phyloP scores from a whole-genome alignment of 2,113 vertebrate species.

The Indicator indicator region DNA sequence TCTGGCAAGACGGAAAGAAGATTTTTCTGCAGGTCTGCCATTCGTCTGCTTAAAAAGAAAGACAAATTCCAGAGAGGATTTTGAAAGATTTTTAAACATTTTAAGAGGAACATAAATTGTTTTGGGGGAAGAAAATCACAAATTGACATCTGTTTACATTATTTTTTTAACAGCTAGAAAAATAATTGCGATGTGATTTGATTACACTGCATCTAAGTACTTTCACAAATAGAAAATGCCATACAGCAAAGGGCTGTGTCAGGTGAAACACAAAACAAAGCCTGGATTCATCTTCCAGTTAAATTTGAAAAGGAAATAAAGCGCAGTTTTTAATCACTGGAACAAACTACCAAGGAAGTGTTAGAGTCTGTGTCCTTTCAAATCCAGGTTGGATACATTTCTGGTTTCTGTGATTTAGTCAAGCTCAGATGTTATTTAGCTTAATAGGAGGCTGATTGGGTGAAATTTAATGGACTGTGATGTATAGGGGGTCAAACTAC shows the following conservation, averaged over 20 bases:
- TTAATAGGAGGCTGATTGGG: not conserved
- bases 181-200: not conserved
- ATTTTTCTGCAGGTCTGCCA: not conserved
- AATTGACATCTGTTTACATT: not conserved
- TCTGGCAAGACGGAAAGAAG: not conserved
- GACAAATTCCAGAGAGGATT: not conserved
- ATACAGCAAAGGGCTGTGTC: not conserved
- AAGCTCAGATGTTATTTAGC: not conserved
- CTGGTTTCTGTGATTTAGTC: not conserved
- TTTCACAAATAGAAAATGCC: not conserved
- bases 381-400: not conserved
- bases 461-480: constrained; percentile 33
- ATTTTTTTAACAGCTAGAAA: not conserved
- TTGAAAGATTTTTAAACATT: not conserved
- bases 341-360: not conserved
- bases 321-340: constrained; percentile 30
- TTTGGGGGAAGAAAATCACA: not conserved
- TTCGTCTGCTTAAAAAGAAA: not conserved
- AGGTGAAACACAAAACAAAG: not conserved
- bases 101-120: not conserved
- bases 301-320: constrained; percentile 49
- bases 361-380: not conserved
- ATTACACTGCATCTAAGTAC: not conserved
- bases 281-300: not conserved
- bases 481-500: not conserved